Evolutionary conservation across 2,113 vertebrate species (phyloP).

Genomic region (Hemiprocne comata): DNA sequence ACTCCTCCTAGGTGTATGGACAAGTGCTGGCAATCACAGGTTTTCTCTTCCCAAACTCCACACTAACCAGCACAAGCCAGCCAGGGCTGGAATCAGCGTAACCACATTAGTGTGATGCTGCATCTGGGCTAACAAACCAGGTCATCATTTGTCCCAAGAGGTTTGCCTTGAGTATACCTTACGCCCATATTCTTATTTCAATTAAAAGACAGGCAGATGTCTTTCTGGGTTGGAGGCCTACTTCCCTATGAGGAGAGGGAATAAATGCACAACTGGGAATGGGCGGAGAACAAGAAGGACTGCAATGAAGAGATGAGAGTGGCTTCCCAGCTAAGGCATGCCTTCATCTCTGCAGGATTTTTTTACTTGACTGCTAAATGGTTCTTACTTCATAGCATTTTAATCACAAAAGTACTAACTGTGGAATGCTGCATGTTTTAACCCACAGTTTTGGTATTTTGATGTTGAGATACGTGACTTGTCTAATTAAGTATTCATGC

Average conservation of each 20-base stretch:
- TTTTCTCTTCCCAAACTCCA: not conserved
- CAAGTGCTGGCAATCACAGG: accelerated
- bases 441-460: not conserved
- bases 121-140: not conserved
- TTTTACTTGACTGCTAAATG: slow-evolving; percentile 18
- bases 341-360: slow-evolving; percentile 34
- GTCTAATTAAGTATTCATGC: slow-evolving; percentile 38
- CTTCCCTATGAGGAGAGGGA: not conserved
- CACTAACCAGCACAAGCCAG: not conserved
- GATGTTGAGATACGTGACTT: slow-evolving; percentile 5
- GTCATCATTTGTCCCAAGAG: not conserved
- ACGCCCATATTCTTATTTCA: not conserved
- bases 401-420: not conserved
- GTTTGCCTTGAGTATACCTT: not conserved
- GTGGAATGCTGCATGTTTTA: not conserved
- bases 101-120: not conserved
- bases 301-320: slow-evolving; percentile 4
- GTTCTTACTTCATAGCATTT: slow-evolving; percentile 23
- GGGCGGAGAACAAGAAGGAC: not conserved
- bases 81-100: not conserved
- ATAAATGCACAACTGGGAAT: not conserved
- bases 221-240: not conserved
- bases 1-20: not conserved
- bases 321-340: not conserved
- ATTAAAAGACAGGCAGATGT: not conserved